These are phyloP conservation scores for Pongo abelii DNA, from an alignment of 2,113 vertebrate genomes.

Conservation along the genomic window DNA sequence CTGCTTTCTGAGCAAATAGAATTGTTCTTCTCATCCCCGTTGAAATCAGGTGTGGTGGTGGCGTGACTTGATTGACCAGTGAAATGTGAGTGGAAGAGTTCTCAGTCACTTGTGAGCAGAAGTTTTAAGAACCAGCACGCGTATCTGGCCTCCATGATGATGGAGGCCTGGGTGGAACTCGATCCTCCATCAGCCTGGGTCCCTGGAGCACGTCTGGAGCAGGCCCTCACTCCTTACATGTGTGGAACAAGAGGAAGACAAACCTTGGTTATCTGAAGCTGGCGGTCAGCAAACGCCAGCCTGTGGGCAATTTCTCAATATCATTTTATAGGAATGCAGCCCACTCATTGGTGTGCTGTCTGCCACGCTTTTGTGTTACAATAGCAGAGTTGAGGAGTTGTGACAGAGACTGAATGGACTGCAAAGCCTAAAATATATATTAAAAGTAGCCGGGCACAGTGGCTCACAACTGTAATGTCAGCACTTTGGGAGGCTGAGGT, in stretches of 20 bases:
- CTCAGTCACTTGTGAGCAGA: background rate
- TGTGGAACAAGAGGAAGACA: background rate
- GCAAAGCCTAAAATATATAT: background rate
- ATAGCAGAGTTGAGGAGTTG: background rate
- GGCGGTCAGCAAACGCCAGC: background rate
- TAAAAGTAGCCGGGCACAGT: accelerated
- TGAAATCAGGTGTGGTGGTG: background rate
- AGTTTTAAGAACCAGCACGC: background rate
- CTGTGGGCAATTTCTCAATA: background rate
- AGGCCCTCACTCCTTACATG: accelerated
- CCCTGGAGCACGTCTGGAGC: background rate
- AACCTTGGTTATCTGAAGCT: background rate
- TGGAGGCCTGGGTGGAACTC: accelerated
- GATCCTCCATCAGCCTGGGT: background rate
- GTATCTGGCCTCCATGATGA: background rate
- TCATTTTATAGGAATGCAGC: background rate
- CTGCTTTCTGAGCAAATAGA: background rate
- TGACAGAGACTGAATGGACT: background rate
- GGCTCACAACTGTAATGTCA: too few relatives aligned
- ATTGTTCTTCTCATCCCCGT: background rate
- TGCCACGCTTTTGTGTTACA: background rate
- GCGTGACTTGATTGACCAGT: background rate
- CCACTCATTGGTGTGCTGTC: background rate
- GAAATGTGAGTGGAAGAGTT: too few relatives aligned
- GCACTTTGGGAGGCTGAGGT: too few relatives aligned